Evolutionary conservation across 2,797 vertebrate species (phyloP), one percentile per base, ranked within the genome.

Genomic region (Acrossocheilus wenchowensis): DNA sequence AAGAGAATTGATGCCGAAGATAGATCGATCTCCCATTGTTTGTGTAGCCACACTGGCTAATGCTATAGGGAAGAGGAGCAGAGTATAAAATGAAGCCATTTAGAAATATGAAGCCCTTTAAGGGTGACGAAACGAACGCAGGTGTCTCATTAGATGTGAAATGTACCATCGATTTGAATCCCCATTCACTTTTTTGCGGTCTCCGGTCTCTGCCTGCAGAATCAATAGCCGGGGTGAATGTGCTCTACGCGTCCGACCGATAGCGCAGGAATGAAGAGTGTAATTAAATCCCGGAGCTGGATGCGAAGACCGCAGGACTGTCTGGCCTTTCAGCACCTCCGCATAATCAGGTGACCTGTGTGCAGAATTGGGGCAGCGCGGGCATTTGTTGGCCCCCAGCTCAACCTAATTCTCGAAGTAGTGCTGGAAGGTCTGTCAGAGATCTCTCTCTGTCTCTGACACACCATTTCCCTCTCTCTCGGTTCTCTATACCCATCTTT

Each of bases 141-240:
- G 94, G 94, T 92, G 94, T 93, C 94, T 96, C 93, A 94, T 96
- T 95, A 95, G 93, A 94, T 69, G 64, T 91, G 92, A 93, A 93
- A 95, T 93, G 92, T 93, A 82, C 87, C 93, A 95, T 96, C 90
- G 94, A 95, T 95, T 94, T 83, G 81, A 91, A 88, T 87, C 87
- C 62, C 50, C 62, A 84, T 90, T 88, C 88, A 89, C 92, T 54
- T 64, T 83, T 78, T 69, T 39, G 88, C 86, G 89, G 90, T 92
- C 91, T 91, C 90, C 86, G 91, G 91, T 90, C 92, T 88, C 87
- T 72, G 89, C 89, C 90, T 90, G 91, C 66, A 78, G 41, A 92
- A 95, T 96, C 95, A 84, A 96, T 96, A 91, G 82, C 77, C 68
- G 81, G 45, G 79, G 92, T 90, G 92, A 94, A 92, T 90, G 90